Base-by-base conservation (phyloP, 2,113 vertebrate species). In the Platysteira castanea region DNA sequence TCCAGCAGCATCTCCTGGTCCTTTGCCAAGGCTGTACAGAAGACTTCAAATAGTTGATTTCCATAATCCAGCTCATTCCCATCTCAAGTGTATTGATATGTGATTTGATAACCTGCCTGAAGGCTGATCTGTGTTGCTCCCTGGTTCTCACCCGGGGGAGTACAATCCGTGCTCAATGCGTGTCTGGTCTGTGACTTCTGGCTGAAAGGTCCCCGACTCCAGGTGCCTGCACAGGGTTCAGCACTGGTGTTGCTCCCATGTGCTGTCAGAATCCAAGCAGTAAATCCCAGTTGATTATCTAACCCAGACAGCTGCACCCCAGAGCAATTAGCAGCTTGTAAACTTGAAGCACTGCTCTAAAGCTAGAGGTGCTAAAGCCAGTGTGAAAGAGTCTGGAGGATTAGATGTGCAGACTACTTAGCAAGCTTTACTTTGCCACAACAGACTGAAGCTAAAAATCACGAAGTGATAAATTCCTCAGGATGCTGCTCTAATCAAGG, bases 111-210 rank as follows among this genome's bases (percentile, higher is more conserved):
- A 54, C 6, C 27, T 50, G 24, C 19, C 33, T 28, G 44, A 5
- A 59, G 19, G 41, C 16, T 35, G 70, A 8, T 16, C 20, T 19
- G 30, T 8, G 47, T 2, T 22, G 31, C 30, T 47, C 28, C 42
- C 35, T 26, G 22, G 21, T 10, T 39, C 31, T 6, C 37, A 8
- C 7, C 35, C 35, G 8, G 13, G 42, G 30, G 13, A 26, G 20
- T 0, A 1, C 42, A n/a, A 2, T 3, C 24, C n/a, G 2, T 49
- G 59, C 69, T 24, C 30, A n/a, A 13, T 2, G 69, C 3, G 1
- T 46, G 27, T 11, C 47, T 41, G 56, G 5, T 22, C 7, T n/a
- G 12, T 50, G 64, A 11, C 41, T 31, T 15, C 22, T 20, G 37
- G 12, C 20, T 24, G 30, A 1, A 49, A n/a, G 63, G 24, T 33